Evolutionary conservation across 2,888 invertebrate genomes (phyloP), one percentile per base, ranked within the genome.

Genomic region (Drosophila ezoana): DNA sequence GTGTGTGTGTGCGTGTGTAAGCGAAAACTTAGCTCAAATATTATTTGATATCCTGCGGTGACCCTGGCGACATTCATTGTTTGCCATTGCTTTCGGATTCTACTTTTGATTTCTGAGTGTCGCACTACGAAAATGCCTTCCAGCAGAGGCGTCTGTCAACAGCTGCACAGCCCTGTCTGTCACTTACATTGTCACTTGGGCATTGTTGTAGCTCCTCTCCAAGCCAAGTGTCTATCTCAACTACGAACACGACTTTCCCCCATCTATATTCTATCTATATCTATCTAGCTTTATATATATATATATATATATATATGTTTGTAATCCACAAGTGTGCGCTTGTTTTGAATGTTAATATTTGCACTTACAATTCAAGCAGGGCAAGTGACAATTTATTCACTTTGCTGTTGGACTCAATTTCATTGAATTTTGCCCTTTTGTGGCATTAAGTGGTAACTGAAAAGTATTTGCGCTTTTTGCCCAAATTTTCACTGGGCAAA

Each of bases 271-370:
- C 41, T 18, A 32, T 40, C 37, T 47, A 47, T 56, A 28, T 33
- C 23, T 51, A 8, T 43, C 14, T 40, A 28, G 41, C 14, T 52
- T 32, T 14, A 20, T 56, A 32, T 38, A 18, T 59, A 52, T 56
- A 23, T 54, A 18, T 49, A 37, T 43, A 56, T 59, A 52, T 41
- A 13, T 35, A 35, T 49, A 6, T 49, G 61, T 61, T 51, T 68
- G 65, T 72, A 72, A 76, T 76, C 80, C 70, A 83, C 87, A 88
- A 83, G 89, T 89, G 81, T 64, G 59, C 79, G 77, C 69, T 87
- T 89, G 88, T 89, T 86, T 89, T 87, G 82, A 86, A 85, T 87
- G 85, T 77, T 86, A 85, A 87, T 86, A 86, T 86, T 86, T 86
- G 82, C 89, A 81, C 86, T 79, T 79, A 67, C 77, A 77, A 85